These are phyloP conservation scores for Stenolophus ochropezus DNA, from an alignment of 2,888 invertebrate species.

Conservation along the genomic window DNA sequence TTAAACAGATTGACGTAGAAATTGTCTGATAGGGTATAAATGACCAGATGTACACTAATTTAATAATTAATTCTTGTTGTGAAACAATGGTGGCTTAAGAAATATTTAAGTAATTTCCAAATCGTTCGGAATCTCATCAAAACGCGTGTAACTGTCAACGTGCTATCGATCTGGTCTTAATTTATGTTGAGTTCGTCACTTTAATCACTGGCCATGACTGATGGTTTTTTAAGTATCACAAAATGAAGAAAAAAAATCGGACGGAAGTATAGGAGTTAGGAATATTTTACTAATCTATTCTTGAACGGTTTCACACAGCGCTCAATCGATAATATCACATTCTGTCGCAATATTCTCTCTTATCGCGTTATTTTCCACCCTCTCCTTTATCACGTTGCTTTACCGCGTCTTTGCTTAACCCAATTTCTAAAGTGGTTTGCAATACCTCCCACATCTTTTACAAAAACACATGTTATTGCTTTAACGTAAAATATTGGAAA, in stretches of 20 bases:
- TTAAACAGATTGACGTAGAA: no score
- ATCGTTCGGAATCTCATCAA: constrained; percentile 2
- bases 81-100: not conserved
- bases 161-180: constrained; percentile 6
- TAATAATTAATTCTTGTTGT: no score
- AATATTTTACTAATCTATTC: constrained; percentile 40
- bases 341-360: constrained; percentile 19
- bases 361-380: constrained; percentile 30
- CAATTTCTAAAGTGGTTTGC: constrained; percentile 44
- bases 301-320: constrained; percentile 33
- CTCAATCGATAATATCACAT: constrained; percentile 15
- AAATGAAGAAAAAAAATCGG: constrained; percentile 32
- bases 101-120: not conserved
- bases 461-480: constrained; percentile 17
- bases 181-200: constrained; percentile 48
- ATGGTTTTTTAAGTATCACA: constrained; percentile 55
- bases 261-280: constrained; percentile 20
- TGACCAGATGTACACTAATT: no score
- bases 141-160: constrained; percentile 16
- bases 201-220: constrained; percentile 49
- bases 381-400: constrained; percentile 18
- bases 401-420: constrained; percentile 32
- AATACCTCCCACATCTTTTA: constrained; percentile 12
- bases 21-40: no score
- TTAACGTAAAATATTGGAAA: constrained; percentile 3